Evolutionary conservation across 2,797 vertebrate genomes (phyloP).

Genomic region (Anolis apletophallus): DNA sequence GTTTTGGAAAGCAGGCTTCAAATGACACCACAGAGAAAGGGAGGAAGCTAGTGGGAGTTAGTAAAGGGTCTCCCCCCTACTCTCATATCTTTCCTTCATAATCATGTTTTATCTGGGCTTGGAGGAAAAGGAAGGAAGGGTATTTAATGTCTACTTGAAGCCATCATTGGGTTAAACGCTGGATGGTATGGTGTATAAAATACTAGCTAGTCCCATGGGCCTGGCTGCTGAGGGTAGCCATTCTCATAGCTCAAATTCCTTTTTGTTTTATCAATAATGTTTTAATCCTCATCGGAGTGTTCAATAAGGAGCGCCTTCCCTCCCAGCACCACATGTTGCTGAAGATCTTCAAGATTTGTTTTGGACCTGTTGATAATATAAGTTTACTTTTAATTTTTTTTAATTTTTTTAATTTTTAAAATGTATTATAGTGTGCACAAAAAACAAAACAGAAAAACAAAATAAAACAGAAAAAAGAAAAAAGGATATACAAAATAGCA

Average conservation of each 20-base stretch:
- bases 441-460: too few species aligned
- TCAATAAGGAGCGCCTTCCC: constrained; percentile 5
- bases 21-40: constrained; percentile 74
- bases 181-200: background rate
- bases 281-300: background rate
- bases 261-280: rapidly evolving
- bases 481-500: too few species aligned
- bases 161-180: background rate
- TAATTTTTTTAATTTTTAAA: too few species aligned
- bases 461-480: too few species aligned
- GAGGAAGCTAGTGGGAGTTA: constrained; percentile 53
- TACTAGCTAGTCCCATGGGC: background rate
- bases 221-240: background rate
- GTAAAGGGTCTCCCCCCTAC: constrained; percentile 56
- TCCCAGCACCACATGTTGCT: constrained; percentile 10
- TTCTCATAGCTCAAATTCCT: background rate
- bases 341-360: background rate
- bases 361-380: rapidly evolving
- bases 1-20: constrained; percentile 80
- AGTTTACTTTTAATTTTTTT: background rate
- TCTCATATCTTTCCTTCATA: constrained; percentile 44
- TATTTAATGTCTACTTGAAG: constrained; percentile 33
- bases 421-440: too few species aligned
- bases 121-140: rapidly evolving
- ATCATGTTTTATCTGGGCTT: constrained; percentile 58